Conservation (phyloP, 2,113 vertebrate species). For the Numida meleagris region DNA sequence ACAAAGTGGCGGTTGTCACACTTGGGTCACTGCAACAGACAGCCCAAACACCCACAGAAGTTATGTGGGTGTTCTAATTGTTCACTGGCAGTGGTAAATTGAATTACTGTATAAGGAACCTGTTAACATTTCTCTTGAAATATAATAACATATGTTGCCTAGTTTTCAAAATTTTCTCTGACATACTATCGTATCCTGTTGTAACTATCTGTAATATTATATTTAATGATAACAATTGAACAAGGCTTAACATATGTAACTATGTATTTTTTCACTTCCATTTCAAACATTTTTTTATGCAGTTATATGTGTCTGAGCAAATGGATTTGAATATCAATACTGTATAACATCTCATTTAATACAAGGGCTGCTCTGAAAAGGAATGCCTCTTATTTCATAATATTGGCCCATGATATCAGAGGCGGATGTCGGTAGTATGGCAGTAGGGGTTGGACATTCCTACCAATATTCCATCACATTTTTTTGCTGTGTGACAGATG, state of each 20-base stretch:
- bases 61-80: background rate
- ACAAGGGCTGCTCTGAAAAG: no score
- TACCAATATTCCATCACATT: no score
- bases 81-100: background rate
- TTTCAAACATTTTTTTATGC: background rate
- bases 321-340: background rate
- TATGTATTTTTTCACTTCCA: background rate
- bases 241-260: background rate
- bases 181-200: background rate
- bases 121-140: background rate
- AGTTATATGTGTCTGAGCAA: accelerated
- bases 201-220: background rate
- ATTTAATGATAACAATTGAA: background rate
- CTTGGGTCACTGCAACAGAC: background rate
- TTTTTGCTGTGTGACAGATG: no score
- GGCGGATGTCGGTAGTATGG: no score
- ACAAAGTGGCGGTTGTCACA: accelerated
- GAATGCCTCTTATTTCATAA: no score
- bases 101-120: background rate
- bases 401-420: no score
- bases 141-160: background rate
- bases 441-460: no score
- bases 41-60: accelerated
- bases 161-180: background rate
- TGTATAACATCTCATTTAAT: background rate